Evolutionary conservation across 92 coral and sea anemone genomes (phyloP), one percentile per base, ranked within the genome.

Genomic region (Micromussa lordhowensis): DNA sequence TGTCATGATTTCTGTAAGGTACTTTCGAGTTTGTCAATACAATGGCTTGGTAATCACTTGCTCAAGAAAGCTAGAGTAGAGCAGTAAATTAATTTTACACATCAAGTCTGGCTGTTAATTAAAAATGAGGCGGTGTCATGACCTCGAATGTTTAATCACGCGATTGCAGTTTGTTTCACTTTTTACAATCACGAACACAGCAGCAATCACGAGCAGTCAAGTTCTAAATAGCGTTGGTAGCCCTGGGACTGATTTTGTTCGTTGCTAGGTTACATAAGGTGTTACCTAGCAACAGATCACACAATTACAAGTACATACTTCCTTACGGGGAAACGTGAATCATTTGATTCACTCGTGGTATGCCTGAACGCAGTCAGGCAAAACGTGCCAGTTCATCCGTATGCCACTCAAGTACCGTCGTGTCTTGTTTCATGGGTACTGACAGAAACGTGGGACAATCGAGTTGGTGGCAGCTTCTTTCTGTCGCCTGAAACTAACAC

Each of bases 321-420:
- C 81, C 38, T 64, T 17, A 30, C 28, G 35, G 51, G 63, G 68
- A 83, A 69, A 29, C 29, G 86, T 30, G 44, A 69, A 81, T 35
- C 36, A 48, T 51, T 40, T 21, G 44, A 82, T 83, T 69, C 66
- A 83, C 53, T 83, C 16, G n/a, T 80, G 72, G 19, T 9, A 58
- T 14, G n/a, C n/a, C n/a, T n/a, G 48, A 24, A 49, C 48, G 30
- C 84, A 9, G n/a, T 21, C 51, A 4, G 66, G 61, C 38, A 17
- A 53, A 29, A 81, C 84, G 84, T 81, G 84, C 73, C 72, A 35
- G 44, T n/a, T 53, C n/a, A 81, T 35, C 16, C 58, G 84, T 36
- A 38, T 81, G 24, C 14, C 86, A 26, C 76, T 21, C 48, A 72
- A n/a, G 38, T 16, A 31, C 40, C 32, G 82, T 53, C 32, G 82